Percentiles rank a stretch among this genome's conserved stretches.
Conservation (phyloP, 2,888 invertebrate genomes). For the Pedicia rivosa region DNA sequence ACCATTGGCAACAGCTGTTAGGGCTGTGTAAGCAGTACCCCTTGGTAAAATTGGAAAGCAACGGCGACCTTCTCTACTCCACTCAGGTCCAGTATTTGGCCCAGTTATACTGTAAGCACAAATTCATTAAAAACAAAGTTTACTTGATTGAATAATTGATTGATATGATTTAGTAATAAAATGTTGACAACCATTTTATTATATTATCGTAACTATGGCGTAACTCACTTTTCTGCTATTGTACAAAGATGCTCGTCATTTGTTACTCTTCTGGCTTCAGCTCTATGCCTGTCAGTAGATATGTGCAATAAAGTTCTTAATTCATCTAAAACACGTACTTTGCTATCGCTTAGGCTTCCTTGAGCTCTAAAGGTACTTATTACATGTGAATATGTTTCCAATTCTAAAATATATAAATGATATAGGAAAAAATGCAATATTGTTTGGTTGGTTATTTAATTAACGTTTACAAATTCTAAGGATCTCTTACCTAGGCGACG, state of each 20-base stretch:
- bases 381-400: constrained; percentile 82
- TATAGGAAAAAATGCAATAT: not conserved
- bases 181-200: too few relatives aligned
- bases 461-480: not conserved
- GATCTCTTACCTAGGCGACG: constrained; percentile 60
- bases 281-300: constrained; percentile 78
- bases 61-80: constrained; percentile 78
- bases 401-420: constrained; percentile 40
- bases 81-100: constrained; percentile 52
- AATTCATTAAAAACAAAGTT: constrained; percentile 1
- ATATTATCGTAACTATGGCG: too few relatives aligned
- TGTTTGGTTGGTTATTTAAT: not conserved
- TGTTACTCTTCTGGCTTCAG: constrained; percentile 79
- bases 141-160: not conserved
- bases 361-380: constrained; percentile 85
- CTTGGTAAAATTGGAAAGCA: constrained; percentile 69
- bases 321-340: constrained; percentile 70
- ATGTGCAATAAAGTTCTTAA: constrained; percentile 70
- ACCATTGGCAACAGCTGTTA: constrained; percentile 69
- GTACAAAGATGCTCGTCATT: constrained; percentile 82
- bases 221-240: constrained; percentile 80
- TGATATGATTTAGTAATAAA: too few relatives aligned
- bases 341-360: constrained; percentile 70
- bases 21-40: constrained; percentile 69
- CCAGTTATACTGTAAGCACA: constrained; percentile 39